phyloP scores from a whole-genome alignment of 2,797 vertebrate genomes.

The Poecile montanus region DNA sequence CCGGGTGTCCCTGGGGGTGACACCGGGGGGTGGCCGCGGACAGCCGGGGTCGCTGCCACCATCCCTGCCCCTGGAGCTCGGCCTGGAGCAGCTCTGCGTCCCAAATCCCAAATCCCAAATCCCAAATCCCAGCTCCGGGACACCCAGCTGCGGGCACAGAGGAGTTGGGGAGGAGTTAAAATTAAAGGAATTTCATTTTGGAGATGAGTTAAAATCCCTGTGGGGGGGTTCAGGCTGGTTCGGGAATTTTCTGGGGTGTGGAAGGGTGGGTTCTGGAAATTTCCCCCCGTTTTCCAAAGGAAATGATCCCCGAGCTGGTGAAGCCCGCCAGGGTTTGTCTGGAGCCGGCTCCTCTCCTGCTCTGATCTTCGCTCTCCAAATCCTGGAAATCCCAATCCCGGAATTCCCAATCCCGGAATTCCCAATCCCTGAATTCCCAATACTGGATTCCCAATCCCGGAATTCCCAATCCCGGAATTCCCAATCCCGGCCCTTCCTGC shows the following conservation, averaged over 20 bases:
- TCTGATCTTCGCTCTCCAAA: background rate
- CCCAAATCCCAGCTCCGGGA: background rate
- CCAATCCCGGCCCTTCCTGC: background rate
- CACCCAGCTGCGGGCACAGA: too few species aligned
- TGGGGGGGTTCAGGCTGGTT: rapidly evolving
- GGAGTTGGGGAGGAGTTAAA: background rate
- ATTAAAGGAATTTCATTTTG: too few species aligned
- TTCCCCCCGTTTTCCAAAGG: rapidly evolving
- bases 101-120: too few species aligned
- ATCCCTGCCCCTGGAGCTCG: background rate
- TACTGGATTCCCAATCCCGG: too few species aligned
- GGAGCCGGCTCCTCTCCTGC: background rate
- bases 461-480: too few species aligned
- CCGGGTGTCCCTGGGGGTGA: background rate
- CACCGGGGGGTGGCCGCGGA: rapidly evolving
- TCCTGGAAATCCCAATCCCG: background rate
- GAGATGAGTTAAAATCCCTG: background rate
- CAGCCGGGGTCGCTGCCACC: background rate
- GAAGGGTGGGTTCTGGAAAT: rapidly evolving
- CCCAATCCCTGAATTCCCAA: too few species aligned
- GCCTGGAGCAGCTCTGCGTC: background rate
- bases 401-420: too few species aligned
- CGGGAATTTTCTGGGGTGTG: background rate
- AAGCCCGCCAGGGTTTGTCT: background rate
- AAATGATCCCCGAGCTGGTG: background rate